phyloP scores from a whole-genome alignment of 2,888 invertebrate species.

The Eupeodes luniger region DNA sequence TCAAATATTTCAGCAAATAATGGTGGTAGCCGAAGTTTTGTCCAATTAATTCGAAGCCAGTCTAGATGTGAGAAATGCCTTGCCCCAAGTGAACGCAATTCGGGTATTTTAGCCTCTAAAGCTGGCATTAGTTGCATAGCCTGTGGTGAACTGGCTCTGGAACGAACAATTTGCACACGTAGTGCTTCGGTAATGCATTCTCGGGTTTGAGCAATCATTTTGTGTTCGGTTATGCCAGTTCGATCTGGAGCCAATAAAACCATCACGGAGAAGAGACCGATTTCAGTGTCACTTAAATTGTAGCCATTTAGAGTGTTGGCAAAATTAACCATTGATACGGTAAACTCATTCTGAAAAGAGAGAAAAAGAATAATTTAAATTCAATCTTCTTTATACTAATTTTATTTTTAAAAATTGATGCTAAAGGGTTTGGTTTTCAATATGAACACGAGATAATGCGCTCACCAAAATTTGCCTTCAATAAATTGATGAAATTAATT shows the following conservation, averaged over 20 bases:
- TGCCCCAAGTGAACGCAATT: constrained; percentile 91
- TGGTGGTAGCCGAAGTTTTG: constrained; percentile 92
- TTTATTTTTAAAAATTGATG: constrained; percentile 75
- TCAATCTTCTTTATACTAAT: too few relatives aligned
- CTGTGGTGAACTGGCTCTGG: constrained; percentile 83
- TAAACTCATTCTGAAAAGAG: constrained; percentile 90
- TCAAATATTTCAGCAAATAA: constrained; percentile 98
- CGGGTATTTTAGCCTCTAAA: constrained; percentile 88
- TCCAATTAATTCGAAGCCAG: constrained; percentile 97
- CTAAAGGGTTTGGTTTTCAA: constrained; percentile 80
- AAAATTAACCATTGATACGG: constrained; percentile 92
- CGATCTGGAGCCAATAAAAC: constrained; percentile 93
- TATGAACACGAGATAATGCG: too few relatives aligned
- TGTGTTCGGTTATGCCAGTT: constrained; percentile 91
- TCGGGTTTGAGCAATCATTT: constrained; percentile 91
- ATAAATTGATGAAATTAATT: too few relatives aligned
- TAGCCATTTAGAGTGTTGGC: constrained; percentile 90
- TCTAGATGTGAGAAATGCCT: constrained; percentile 93
- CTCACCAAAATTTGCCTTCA: too few relatives aligned
- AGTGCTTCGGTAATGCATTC: constrained; percentile 95
- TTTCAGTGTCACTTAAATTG: constrained; percentile 94
- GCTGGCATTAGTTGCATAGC: constrained; percentile 84
- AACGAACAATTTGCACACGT: constrained; percentile 88
- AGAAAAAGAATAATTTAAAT: constrained; percentile 29
- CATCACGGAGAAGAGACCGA: constrained; percentile 94